A percentile compares a stretch with the other conserved stretches of the same genome.
Evolutionary conservation across 2,888 invertebrate species (phyloP).

Genomic region (Hirtodrosophila cameraria): DNA sequence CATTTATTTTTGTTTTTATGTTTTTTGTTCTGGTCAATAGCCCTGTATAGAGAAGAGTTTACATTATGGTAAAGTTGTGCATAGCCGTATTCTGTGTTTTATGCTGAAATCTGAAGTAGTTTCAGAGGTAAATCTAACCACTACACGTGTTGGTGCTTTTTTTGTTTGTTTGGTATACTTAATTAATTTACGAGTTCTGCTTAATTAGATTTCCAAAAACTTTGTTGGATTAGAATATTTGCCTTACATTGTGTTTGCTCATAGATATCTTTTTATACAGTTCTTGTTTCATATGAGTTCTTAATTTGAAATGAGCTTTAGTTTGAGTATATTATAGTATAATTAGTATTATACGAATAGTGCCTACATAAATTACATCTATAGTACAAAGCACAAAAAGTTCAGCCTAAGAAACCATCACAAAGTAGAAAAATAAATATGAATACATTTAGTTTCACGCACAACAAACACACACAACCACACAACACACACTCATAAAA

Average conservation of each 20-base stretch:
- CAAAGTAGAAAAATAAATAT: conserved; percentile 79
- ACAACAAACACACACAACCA: conserved; percentile 28
- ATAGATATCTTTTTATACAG: conserved; percentile 61
- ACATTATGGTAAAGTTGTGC: conserved; percentile 28
- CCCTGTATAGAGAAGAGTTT: conserved; percentile 64
- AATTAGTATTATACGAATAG: conserved; percentile 47
- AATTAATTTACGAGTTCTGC: conserved; percentile 45
- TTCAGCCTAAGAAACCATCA: conserved; percentile 80
- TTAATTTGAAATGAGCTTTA: conserved; percentile 22
- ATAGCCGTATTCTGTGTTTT: conserved; percentile 12
- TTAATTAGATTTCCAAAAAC: conserved; percentile 50
- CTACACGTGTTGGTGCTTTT: conserved; percentile 24
- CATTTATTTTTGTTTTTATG: conserved; percentile 39
- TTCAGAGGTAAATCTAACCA: conserved; percentile 11
- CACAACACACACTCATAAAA: no score
- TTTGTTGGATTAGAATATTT: conserved; percentile 70
- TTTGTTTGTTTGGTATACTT: conserved; percentile 48
- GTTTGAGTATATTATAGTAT: conserved; percentile 6
- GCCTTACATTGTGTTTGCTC: conserved; percentile 61
- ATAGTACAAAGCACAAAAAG: conserved; percentile 70
- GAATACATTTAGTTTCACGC: conserved; percentile 49
- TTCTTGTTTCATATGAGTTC: conserved; percentile 40
- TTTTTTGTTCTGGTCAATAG: conserved; percentile 59
- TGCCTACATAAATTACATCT: conserved; percentile 63
- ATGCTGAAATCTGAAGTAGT: conserved; percentile 1